phyloP scores from a whole-genome alignment of 2,113 vertebrate species.

The Pterophyllum scalare region DNA sequence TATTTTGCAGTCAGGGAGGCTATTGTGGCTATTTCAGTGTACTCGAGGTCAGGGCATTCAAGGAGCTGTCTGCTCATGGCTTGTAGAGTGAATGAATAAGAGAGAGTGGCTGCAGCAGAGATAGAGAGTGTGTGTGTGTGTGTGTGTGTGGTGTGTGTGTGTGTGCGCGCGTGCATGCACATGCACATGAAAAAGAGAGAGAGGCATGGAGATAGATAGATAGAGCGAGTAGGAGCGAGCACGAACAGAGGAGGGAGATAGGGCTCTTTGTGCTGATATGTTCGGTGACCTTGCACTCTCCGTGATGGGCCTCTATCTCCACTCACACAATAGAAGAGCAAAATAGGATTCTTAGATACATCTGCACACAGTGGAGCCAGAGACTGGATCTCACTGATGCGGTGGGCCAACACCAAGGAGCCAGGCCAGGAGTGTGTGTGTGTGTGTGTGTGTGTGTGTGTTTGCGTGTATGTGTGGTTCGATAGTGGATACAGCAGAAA shows the following conservation, averaged over 20 bases:
- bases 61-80: slow-evolving; percentile 65
- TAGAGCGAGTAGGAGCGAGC: slow-evolving; percentile 24
- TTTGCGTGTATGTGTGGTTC: slow-evolving; percentile 20
- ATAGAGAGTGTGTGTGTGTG: slow-evolving; percentile 19
- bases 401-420: slow-evolving; percentile 38
- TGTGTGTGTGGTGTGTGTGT: slow-evolving; percentile 13
- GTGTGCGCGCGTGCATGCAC: not conserved
- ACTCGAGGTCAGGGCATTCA: slow-evolving; percentile 68
- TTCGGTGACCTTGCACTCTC: slow-evolving; percentile 76
- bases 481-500: slow-evolving; percentile 55
- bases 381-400: slow-evolving; percentile 65
- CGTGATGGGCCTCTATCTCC: slow-evolving; percentile 71
- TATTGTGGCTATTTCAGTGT: slow-evolving; percentile 66
- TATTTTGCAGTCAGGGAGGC: slow-evolving; percentile 61
- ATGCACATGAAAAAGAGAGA: not conserved
- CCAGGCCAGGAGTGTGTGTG: slow-evolving; percentile 19
- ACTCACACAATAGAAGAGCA: slow-evolving; percentile 70
- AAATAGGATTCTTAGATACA: slow-evolving; percentile 77
- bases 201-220: slow-evolving; percentile 35
- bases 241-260: slow-evolving; percentile 64
- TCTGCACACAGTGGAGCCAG: slow-evolving; percentile 54
- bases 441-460: slow-evolving; percentile 16
- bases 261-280: slow-evolving; percentile 71
- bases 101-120: slow-evolving; percentile 47
- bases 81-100: slow-evolving; percentile 64